Conservation (phyloP, 2,113 vertebrate species). For the Austrofundulus limnaeus region DNA sequence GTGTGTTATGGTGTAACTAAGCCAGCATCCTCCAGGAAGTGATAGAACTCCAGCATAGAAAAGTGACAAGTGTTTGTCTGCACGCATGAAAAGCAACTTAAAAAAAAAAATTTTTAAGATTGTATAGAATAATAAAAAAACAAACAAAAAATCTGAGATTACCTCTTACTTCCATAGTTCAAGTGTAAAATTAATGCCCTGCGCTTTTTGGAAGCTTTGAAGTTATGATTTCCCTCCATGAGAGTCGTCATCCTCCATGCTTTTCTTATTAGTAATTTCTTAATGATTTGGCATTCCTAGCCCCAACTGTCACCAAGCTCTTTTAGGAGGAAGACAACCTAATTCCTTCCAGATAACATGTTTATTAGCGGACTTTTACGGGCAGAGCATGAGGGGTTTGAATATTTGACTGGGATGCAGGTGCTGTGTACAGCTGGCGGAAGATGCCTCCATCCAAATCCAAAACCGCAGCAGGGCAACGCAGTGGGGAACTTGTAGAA, state of each 20-base stretch:
- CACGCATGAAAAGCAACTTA: background rate
- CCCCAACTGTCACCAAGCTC: background rate
- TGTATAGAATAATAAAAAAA: background rate
- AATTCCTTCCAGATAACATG: constrained; percentile 39
- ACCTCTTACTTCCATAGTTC: background rate
- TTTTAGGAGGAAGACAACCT: constrained; percentile 10
- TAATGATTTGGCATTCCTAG: constrained; percentile 32
- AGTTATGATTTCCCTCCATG: constrained; percentile 8
- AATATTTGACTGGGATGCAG: constrained; percentile 44
- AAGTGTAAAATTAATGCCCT: constrained; percentile 4
- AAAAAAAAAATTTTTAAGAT: constrained; percentile 17
- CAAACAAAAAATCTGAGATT: background rate
- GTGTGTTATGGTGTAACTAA: constrained; percentile 10
- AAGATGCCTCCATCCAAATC: constrained; percentile 37
- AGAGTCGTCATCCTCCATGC: constrained; percentile 24
- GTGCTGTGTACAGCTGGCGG: constrained; percentile 65
- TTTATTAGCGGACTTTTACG: constrained; percentile 59
- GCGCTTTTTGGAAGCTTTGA: constrained; percentile 9
- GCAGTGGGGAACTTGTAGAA: constrained; percentile 33
- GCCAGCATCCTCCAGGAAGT: constrained; percentile 3
- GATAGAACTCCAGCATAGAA: background rate
- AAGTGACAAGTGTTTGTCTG: background rate
- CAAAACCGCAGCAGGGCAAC: constrained; percentile 23
- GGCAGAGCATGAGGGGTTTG: constrained; percentile 19
- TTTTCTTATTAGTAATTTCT: constrained; percentile 38